Base-by-base conservation (phyloP, 2,888 invertebrate species). In the Nemurella pictetii region DNA sequence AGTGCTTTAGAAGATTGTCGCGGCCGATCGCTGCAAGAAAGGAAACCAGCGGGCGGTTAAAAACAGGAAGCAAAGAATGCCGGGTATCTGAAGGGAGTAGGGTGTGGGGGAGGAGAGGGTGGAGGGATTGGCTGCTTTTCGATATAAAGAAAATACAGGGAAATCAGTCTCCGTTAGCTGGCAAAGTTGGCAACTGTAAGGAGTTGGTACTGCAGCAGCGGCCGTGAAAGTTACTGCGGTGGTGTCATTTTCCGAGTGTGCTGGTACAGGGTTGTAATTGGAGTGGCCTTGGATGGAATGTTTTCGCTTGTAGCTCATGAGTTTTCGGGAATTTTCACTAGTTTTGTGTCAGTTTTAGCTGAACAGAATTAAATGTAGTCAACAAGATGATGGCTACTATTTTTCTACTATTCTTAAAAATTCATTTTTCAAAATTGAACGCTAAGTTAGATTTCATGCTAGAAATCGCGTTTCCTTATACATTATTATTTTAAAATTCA, bases 11-110 rank as follows among this genome's bases (percentile, higher is more conserved):
- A 55, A 55, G 55, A 55, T 55, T 55, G 55, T 55, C 55, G 55
- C 55, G 30, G 35, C 26, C 28, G 75, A 75, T 28, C 26, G 75
- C 5, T 25, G 75, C 27, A 28, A 25, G 55, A 77, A 36, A 75
- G 84, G 80, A 87, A 84, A 84, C 30, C 83, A 81, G 75, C 86
- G 85, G 81, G 77, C 77, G 77, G 74, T 84, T 84, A 73, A 83
- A 75, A 81, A 78, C 84, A 72, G 83, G 84, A 78, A 83, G 28
- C 72, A 82, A 78, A 83, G 27, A 75, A 29, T 36, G 81, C 77
- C 81, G 75, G 36, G 73, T 75, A 30, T 32, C 75, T 83, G 20
- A 55, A 35, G n/a, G 29, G 81, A 35, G 32, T 27, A 82, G 78
- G 36, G 77, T 85, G 27, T 30, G 82, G 75, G 29, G 75, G 74